Percentiles rank a stretch among this genome's conserved stretches.
Evolutionary conservation across 1,140 invertebrate species (phyloP).

Genomic region (Nebria ingens): DNA sequence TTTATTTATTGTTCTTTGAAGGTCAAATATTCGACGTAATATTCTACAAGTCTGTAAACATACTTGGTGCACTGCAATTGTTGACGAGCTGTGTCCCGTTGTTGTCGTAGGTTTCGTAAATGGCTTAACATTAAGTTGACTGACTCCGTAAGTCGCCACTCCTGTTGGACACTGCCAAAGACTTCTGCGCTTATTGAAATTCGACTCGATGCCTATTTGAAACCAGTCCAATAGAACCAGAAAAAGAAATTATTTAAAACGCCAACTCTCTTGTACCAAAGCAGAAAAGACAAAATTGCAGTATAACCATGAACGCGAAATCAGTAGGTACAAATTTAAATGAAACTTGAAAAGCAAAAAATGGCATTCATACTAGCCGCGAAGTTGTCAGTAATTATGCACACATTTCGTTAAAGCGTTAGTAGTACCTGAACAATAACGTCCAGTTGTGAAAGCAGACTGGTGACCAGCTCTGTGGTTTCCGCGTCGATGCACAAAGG

Average conservation of each 20-base stretch:
- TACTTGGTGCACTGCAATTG: conserved; percentile 33
- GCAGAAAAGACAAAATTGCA: no score
- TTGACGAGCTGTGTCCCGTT: conserved; percentile 28
- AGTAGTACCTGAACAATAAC: conserved; percentile 26
- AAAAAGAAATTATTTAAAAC: no score
- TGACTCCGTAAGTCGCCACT: conserved; percentile 27
- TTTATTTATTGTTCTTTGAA: neutral
- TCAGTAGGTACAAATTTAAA: no score
- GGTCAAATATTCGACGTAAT: neutral
- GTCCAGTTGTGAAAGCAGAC: conserved; percentile 25
- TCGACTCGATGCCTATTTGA: neutral
- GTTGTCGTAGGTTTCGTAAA: conserved; percentile 29
- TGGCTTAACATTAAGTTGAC: conserved; percentile 31
- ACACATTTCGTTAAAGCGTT: no score
- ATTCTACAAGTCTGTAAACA: conserved; percentile 12
- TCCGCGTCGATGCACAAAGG: conserved; percentile 29
- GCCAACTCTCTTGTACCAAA: no score
- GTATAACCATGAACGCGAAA: no score
- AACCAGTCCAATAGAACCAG: no score
- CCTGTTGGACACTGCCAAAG: conserved; percentile 33
- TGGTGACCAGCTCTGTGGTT: conserved; percentile 27
- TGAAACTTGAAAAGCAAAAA: no score
- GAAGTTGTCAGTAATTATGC: no score
- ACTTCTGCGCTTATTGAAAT: conserved; percentile 22
- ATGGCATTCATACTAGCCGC: no score